Conservation (phyloP, 2,113 vertebrate genomes). For the Tyrannus savana region DNA sequence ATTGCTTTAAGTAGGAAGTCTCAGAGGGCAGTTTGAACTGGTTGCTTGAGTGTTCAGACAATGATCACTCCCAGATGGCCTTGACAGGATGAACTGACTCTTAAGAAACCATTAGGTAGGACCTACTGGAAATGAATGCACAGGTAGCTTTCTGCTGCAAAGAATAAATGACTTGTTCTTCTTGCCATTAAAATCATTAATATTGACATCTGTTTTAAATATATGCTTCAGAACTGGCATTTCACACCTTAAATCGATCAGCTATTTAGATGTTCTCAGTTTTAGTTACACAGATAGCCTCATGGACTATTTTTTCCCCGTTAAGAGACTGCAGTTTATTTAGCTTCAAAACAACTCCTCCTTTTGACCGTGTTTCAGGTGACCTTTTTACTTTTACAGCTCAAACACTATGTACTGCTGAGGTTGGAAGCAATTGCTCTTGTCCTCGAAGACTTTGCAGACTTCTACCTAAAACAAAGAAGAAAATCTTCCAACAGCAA, state of each 20-base stretch:
- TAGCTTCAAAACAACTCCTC: background rate
- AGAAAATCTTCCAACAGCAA: background rate
- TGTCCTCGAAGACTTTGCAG: background rate
- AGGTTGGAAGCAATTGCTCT: background rate
- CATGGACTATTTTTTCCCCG: background rate
- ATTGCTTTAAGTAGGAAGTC: constrained; percentile 48
- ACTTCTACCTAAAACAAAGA: background rate
- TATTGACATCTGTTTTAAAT: background rate
- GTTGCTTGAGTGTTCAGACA: background rate
- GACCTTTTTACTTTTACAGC: background rate
- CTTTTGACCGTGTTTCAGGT: background rate
- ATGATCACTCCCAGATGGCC: background rate
- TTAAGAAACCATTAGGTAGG: background rate
- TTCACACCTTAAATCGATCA: background rate
- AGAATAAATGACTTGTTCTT: background rate
- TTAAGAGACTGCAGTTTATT: background rate
- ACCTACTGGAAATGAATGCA: background rate
- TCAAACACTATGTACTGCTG: background rate
- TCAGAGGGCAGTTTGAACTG: constrained; percentile 17
- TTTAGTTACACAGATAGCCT: background rate
- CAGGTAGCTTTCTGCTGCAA: background rate
- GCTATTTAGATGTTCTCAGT: background rate
- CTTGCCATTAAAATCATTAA: background rate
- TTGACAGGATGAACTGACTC: background rate
- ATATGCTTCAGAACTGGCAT: background rate